Evolutionary conservation across 2,888 invertebrate species (phyloP), one percentile per base, ranked within the genome.

Genomic region (Ephialtes manifestator): DNA sequence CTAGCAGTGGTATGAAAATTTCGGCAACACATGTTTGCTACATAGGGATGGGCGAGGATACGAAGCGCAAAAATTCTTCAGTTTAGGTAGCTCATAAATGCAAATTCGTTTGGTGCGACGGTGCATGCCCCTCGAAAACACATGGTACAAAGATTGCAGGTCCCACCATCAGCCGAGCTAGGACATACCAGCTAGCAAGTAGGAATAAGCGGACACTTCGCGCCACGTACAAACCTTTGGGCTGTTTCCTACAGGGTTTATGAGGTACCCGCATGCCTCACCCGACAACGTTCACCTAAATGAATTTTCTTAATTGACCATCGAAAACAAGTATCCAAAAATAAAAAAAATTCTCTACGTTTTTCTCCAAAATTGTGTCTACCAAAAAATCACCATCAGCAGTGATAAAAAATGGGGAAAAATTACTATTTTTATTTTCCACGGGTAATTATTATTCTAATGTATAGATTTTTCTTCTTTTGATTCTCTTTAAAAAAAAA

Each of bases 21-120:
- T 81, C 78, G 79, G 74, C 82, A 85, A 89, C 89, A 89, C 89
- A 89, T 89, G 89, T 89, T 89, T 89, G 74, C 77, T 65, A 39
- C 67, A 13, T 2, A 0, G 8, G 39, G 28, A 55, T 28, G 13
- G 68, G 35, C 31, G 35, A 51, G 63, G 70, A 65, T 70, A 55
- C 60, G 60, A 53, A 31, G 20, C 39, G 51, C 35, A 63, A 84
- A 78, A 81, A 75, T 78, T 75, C 48, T 75, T 74, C 53, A 78
- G 72, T 53, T 48, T 63, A 67, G 46, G 20, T 75, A 18, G 63
- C 78, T 87, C 88, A 76, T 89, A 89, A 88, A 89, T 88, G 87
- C 84, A 89, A 89, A 89, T 88, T 88, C 87, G 76, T 83, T 75
- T 65, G 85, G 65, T 68, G 72, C 35, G 55, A 63, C 68, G 60